Conservation (phyloP, 2,888 invertebrate genomes). For the Leptopilina drosophilae region DNA sequence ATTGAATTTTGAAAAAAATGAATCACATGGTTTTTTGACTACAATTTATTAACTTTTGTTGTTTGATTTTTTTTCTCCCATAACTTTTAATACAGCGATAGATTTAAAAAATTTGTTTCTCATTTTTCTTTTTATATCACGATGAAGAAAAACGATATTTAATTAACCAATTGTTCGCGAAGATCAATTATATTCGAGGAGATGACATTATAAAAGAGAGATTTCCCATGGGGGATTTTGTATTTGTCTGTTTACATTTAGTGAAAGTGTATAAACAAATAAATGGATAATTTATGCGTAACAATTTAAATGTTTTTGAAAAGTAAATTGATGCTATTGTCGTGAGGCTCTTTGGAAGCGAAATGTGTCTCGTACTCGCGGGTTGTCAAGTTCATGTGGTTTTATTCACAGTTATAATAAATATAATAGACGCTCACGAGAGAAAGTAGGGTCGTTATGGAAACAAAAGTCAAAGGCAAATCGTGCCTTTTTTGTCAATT, state of each 20-base stretch:
- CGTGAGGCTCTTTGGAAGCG: slow-evolving; percentile 21
- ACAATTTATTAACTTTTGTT: too few species aligned
- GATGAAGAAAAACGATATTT: background rate
- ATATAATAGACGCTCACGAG: background rate
- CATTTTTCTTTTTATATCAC: too few species aligned
- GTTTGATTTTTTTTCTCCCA: too few species aligned
- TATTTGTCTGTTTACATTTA: background rate
- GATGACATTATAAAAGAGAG: background rate
- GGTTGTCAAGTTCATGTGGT: slow-evolving; percentile 34
- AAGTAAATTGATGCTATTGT: slow-evolving; percentile 14
- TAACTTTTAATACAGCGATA: too few species aligned
- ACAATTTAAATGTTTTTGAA: background rate
- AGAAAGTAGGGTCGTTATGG: slow-evolving; percentile 23
- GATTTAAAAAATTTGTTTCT: too few species aligned
- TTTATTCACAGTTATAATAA: too few species aligned
- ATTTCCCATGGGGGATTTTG: background rate
- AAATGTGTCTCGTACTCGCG: slow-evolving; percentile 7
- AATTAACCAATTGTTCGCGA: background rate
- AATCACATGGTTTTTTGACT: too few species aligned
- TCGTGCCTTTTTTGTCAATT: slow-evolving; percentile 15
- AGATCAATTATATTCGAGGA: background rate
- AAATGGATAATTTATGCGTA: background rate
- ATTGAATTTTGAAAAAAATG: too few species aligned
- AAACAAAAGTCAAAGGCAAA: slow-evolving; percentile 32
- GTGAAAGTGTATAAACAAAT: slow-evolving; percentile 35